Conservation (phyloP, 2,113 vertebrate species). For the Peucedramus taeniatus region DNA sequence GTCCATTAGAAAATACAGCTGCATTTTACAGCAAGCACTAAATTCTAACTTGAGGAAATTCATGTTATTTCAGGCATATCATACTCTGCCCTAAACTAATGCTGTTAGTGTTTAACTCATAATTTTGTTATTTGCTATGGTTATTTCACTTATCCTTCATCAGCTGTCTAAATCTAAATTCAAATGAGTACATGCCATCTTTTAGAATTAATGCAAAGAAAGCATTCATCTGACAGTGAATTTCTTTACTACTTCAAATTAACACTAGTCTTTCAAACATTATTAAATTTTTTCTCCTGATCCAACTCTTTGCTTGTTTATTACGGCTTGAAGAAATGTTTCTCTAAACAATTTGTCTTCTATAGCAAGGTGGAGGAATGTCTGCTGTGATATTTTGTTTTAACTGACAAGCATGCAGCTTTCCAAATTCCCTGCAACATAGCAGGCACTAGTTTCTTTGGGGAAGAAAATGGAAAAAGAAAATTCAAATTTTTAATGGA, state of each 20-base stretch:
- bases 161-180: constrained; percentile 8
- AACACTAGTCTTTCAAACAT: neutral
- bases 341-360: neutral
- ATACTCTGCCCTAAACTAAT: neutral
- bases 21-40: neutral
- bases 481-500: neutral
- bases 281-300: neutral
- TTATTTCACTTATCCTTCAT: neutral
- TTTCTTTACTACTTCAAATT: constrained; percentile 10
- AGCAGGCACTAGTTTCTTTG: neutral
- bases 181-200: neutral
- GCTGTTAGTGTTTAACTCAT: neutral
- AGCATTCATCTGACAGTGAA: neutral
- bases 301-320: neutral
- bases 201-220: neutral
- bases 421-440: neutral
- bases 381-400: neutral
- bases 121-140: neutral
- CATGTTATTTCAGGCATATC: neutral
- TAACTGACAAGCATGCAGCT: neutral
- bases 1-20: neutral
- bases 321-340: neutral
- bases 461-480: neutral
- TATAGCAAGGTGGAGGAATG: neutral
- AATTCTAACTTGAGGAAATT: neutral